Evolutionary conservation across 2,888 invertebrate genomes (phyloP), one percentile per base, ranked within the genome.

Genomic region (Cephus spinipes): DNA sequence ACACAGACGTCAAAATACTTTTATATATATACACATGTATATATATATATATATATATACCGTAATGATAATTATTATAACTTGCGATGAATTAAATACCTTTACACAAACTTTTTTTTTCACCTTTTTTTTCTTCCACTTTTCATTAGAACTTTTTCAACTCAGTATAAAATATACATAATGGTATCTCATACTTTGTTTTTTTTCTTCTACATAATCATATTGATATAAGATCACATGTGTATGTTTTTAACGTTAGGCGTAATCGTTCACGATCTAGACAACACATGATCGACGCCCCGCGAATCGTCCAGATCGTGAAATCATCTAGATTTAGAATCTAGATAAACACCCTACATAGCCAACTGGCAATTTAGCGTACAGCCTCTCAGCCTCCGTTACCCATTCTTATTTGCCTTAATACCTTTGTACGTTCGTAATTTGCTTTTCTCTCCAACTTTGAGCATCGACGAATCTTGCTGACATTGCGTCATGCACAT

Each of bases 161-260:
- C 84, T 87, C 86, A 87, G 87, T 89, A 89, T 85, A 88, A 89
- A 88, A 89, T 86, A 88, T 87, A 89, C 85, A 82, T 87, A 87
- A 89, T 87, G 87, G 86, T 87, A 84, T 86, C 82, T 85, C 87
- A 87, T 87, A 86, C 84, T 88, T 86, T 87, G 85, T 83, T 85
- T 86, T 81, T 69, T 69, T 69, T 73, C 4, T 3, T 73, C 84
- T 84, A 85, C 83, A 81, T 87, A 86, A 87, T 86, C 83, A 85
- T 87, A 87, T 86, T 87, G 87, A 86, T 85, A 87, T 86, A 85
- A 86, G 85, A 88, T 86, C 86, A 85, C 85, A 85, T 85, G 81
- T 84, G 83, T 84, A 83, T 71, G 84, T 83, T 83, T 83, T 82
- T 81, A 84, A 84, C 79, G 32, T 71, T 82, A 81, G 81, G 81